Evolutionary conservation across 1,140 invertebrate species (phyloP), one percentile per base, ranked within the genome.

Genomic region (Ephestia elutella): DNA sequence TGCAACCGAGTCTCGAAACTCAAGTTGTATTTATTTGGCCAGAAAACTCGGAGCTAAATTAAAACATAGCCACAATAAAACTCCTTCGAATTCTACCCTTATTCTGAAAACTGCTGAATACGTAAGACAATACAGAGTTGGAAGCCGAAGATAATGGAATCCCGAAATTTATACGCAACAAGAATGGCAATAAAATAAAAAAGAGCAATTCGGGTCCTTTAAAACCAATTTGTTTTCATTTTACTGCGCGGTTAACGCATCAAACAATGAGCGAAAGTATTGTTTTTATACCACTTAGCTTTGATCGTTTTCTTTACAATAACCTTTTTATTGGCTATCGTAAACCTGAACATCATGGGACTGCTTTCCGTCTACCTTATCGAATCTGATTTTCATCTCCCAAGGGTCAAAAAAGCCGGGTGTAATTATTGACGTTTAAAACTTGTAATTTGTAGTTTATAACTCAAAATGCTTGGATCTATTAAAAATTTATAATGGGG

Each of bases 221-320:
- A 74, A 82, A 80, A 80, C 72, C 80, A 80, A 82, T 82, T 80
- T 78, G 75, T 77, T 65, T 63, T 53, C 49, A 64, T 57, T 81
- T 81, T 77, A 80, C 70, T 75, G 78, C 65, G 56, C 67, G 65
- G 67, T 68, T 66, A 62, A 71, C 65, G 64, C 66, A 76, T 78
- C 71, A 73, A 81, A 80, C 77, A 77, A 75, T 69, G 65, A 70
- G 71, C 59, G 67, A 71, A 75, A 76, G 71, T 74, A 79, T 79
- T 77, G 77, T 66, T 78, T 77, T 78, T 80, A 78, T 68, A 58
- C 57, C 67, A 20, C 69, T 78, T 71, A 76, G 74, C 58, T 77
- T 76, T 73, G 66, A 80, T 77, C 71, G 76, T 75, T 71, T 73
- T 72, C 66, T 66, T 25, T 71, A 72, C 67, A 68, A 69, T 77